Percentiles rank a stretch among this genome's conserved stretches.
Evolutionary conservation across 2,797 vertebrate species (phyloP).

Genomic region (Pseudochaenichthys georgianus): DNA sequence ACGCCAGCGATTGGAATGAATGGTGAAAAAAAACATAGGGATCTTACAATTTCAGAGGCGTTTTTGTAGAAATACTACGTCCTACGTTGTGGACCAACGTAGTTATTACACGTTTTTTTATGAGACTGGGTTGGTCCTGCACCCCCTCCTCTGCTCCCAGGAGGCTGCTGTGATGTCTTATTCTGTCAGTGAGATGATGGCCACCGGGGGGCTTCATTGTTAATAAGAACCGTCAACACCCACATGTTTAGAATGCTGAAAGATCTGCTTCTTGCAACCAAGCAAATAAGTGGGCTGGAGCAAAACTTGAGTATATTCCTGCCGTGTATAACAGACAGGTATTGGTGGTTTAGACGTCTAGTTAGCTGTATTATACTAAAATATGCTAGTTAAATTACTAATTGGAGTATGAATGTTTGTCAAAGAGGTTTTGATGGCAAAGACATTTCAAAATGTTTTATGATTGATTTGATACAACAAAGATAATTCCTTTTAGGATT

Average conservation of each 20-base stretch:
- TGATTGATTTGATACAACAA: neutral
- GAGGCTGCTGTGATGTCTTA: slow-evolving; percentile 53
- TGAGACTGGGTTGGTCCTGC: neutral
- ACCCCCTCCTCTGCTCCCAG: slow-evolving; percentile 7
- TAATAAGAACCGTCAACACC: slow-evolving; percentile 64
- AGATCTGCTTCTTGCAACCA: slow-evolving; percentile 14
- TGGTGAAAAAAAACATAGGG: too few relatives aligned
- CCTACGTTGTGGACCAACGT: too few relatives aligned
- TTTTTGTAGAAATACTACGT: too few relatives aligned
- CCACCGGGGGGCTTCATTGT: slow-evolving; percentile 59
- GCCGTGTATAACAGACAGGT: neutral
- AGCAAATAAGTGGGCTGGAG: neutral
- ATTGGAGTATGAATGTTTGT: neutral
- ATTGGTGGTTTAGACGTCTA: neutral
- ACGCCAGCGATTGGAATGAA: too few relatives aligned
- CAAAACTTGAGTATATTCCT: neutral
- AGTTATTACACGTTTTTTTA: too few relatives aligned
- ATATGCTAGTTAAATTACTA: neutral
- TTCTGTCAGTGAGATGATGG: slow-evolving; percentile 63
- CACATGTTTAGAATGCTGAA: slow-evolving; percentile 66
- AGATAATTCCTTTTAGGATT: neutral
- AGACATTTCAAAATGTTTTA: neutral
- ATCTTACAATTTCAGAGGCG: too few relatives aligned
- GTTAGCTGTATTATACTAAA: neutral
- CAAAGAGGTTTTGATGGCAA: neutral